Percentiles rank a stretch among this genome's conserved stretches.
Conservation (phyloP, 2,888 invertebrate species). For the Lycocerus yunnanus region DNA sequence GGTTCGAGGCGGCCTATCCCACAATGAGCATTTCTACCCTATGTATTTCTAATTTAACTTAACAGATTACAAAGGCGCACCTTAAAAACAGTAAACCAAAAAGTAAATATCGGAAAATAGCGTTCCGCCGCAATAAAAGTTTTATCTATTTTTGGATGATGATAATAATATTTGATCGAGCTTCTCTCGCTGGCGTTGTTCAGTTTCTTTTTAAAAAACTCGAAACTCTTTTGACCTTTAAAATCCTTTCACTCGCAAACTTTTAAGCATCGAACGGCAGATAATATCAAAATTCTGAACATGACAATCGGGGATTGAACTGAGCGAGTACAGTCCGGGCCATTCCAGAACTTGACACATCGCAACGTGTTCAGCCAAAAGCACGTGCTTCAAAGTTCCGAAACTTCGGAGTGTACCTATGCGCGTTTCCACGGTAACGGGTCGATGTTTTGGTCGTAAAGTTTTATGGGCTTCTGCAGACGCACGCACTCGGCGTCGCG, state of each 20-base stretch:
- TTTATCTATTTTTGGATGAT: background rate
- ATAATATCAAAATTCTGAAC: constrained; percentile 50
- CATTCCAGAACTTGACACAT: constrained; percentile 16
- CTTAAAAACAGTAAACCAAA: background rate
- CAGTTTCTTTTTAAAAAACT: background rate
- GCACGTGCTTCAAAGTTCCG: constrained; percentile 23
- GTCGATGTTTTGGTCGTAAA: constrained; percentile 57
- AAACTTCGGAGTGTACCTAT: constrained; percentile 40
- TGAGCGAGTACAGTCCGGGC: constrained; percentile 40
- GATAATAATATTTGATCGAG: background rate
- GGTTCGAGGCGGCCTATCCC: constrained; percentile 32
- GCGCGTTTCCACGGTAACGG: constrained; percentile 55
- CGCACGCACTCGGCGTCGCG: constrained; percentile 52
- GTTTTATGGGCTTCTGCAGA: constrained; percentile 55
- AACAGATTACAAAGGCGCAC: constrained; percentile 17
- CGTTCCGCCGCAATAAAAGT: background rate
- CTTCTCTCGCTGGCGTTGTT: background rate
- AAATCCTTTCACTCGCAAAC: constrained; percentile 3
- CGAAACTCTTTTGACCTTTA: background rate
- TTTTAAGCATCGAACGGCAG: constrained; percentile 15
- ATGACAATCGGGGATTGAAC: constrained; percentile 44
- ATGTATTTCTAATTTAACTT: constrained; percentile 32
- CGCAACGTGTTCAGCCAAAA: constrained; percentile 13
- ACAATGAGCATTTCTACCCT: constrained; percentile 38
- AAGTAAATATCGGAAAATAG: background rate